Percentiles rank a stretch among this genome's conserved stretches.
phyloP scores from a whole-genome alignment of 2,888 invertebrate species.

The Dasypogon diadema region DNA sequence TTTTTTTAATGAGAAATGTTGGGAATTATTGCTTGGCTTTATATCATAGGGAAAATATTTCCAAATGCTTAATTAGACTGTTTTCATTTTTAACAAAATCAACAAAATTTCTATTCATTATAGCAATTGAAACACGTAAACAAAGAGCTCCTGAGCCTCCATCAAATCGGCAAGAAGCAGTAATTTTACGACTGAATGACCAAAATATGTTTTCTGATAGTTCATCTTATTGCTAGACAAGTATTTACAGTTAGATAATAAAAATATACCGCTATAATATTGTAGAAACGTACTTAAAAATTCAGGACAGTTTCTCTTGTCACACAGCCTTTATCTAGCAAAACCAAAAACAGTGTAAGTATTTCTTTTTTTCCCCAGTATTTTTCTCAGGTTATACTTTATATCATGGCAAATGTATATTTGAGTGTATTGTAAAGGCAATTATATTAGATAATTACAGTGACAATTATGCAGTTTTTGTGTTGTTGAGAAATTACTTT shows the following conservation, averaged over 20 bases:
- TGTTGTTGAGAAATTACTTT: conserved; percentile 31
- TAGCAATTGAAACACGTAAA: conserved; percentile 56
- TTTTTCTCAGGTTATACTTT: conserved; percentile 19
- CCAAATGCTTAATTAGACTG: not conserved
- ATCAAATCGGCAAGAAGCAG: conserved; percentile 24
- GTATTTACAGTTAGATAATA: not conserved
- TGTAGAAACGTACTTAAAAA: conserved; percentile 4
- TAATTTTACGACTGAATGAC: conserved; percentile 34
- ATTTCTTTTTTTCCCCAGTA: conserved; percentile 5
- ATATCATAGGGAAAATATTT: conserved; percentile 19
- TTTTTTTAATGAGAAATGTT: conserved; percentile 5
- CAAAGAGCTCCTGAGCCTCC: conserved; percentile 58
- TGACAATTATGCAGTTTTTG: conserved; percentile 22
- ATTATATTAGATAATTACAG: not conserved
- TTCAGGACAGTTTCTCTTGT: conserved; percentile 21
- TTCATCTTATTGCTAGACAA: conserved; percentile 44
- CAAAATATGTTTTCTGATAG: conserved; percentile 28
- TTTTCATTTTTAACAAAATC: too few relatives aligned
- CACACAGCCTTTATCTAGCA: conserved; percentile 31
- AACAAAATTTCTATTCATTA: conserved; percentile 44
- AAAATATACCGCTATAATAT: conserved; percentile 16
- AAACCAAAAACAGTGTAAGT: conserved; percentile 45
- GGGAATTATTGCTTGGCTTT: conserved; percentile 33
- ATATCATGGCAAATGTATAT: conserved; percentile 17
- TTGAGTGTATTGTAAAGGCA: conserved; percentile 19